A percentile compares a stretch with the other conserved stretches of the same genome.
phyloP scores from a whole-genome alignment of 2,888 invertebrate species.

The Brachypalpus laphriformis region DNA sequence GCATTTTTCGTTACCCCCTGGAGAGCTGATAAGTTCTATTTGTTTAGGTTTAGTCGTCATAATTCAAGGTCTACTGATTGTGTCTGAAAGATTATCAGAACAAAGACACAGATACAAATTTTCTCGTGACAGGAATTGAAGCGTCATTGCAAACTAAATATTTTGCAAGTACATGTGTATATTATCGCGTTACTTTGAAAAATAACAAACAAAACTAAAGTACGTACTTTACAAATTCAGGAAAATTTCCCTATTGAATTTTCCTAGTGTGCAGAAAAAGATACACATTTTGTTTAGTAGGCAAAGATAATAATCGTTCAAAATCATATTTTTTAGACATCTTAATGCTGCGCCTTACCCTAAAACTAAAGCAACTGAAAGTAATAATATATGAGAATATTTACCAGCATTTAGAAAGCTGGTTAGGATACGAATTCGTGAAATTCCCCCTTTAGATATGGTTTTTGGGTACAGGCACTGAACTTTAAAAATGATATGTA shows the following conservation, averaged over 20 bases:
- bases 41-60: conserved; percentile 16
- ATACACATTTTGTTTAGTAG: no score
- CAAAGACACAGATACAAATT: not conserved
- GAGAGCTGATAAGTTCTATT: conserved; percentile 14
- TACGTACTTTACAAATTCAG: no score
- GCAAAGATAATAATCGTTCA: not conserved
- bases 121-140: not conserved
- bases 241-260: not conserved
- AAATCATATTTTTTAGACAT: not conserved
- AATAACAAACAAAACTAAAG: not conserved
- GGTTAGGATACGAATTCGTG: no score
- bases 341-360: no score
- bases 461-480: no score
- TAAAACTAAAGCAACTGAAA: no score
- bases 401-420: no score
- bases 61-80: conserved; percentile 13
- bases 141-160: not conserved
- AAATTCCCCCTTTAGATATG: no score
- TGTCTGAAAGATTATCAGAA: not conserved
- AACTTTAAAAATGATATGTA: no score
- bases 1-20: conserved; percentile 18
- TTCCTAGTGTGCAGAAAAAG: no score
- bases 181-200: not conserved
- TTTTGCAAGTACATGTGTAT: conserved; percentile 19
- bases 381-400: no score